Conservation (phyloP, 2,888 invertebrate species). For the Lamellibrachia satsuma region DNA sequence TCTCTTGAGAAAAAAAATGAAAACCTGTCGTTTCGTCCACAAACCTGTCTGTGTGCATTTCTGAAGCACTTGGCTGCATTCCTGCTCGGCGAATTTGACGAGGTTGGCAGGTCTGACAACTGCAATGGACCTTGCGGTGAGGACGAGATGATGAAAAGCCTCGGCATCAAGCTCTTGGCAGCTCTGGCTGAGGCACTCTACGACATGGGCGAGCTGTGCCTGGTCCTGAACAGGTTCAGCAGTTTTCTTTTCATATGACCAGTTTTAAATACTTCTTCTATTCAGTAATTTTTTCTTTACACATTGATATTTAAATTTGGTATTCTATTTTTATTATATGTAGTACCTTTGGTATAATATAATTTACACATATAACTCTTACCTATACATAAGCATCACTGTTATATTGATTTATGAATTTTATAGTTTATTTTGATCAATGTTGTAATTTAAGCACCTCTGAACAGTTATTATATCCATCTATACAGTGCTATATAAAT, state of each 20-base stretch:
- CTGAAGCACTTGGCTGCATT: conserved; percentile 7
- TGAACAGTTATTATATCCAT: too few relatives aligned
- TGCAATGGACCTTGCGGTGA: conserved; percentile 86
- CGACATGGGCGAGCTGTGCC: conserved; percentile 80
- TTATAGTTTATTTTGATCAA: too few relatives aligned
- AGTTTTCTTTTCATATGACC: conserved; percentile 26
- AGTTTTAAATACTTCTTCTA: too few relatives aligned
- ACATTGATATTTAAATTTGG: too few relatives aligned
- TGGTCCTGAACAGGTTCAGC: conserved; percentile 73
- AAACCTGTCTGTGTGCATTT: background rate
- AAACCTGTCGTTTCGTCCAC: background rate
- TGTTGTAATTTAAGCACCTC: too few relatives aligned
- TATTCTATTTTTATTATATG: background rate
- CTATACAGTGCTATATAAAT: too few relatives aligned
- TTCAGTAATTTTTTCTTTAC: too few relatives aligned
- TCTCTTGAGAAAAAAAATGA: background rate
- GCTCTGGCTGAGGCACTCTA: conserved; percentile 50
- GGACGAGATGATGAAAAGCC: conserved; percentile 85
- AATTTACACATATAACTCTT: too few relatives aligned
- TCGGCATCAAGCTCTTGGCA: conserved; percentile 76
- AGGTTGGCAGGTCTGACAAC: conserved; percentile 84
- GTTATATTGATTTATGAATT: too few relatives aligned
- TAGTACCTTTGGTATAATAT: background rate
- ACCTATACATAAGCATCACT: too few relatives aligned
- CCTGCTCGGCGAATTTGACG: conserved; percentile 71